Base-by-base conservation (phyloP, 2,797 vertebrate genomes). In the Tympanoctomys barrerae region DNA sequence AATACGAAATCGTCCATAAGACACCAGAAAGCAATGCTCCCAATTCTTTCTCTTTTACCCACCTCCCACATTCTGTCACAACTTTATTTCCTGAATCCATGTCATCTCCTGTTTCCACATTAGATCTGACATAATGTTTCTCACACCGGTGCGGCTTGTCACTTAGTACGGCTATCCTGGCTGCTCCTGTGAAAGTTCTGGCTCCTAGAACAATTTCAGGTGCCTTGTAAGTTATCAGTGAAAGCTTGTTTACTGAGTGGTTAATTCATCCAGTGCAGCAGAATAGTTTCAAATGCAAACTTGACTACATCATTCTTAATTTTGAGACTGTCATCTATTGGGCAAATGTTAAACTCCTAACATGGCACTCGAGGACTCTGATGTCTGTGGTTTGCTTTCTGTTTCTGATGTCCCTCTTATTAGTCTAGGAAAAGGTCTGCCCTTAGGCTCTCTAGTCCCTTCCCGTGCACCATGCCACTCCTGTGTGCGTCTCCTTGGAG, bases 21-120 rank as follows among this genome's bases (percentile, higher is more conserved):
- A 66, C 24, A 89, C 61, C 26, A 31, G 77, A 59, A 80, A 62
- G 8, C 61, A 89, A 79, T n/a, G 66, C 36, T 49, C 2, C 0
- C 28, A 31, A 54, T 90, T 81, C 42, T 90, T 5, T 71, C 22
- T 18, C 5, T 42, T 28, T 90, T 88, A 62, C 19, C 12, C 5
- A 42, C 7, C 28, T 33, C 0, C 22, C 11, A 13, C 70, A 7
- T 78, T 75, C 70, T 84, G 14, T n/a, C 24, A 75, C 16, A 87
- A 84, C 70, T 87, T 84, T 84, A 83, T 87, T 86, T 96, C 62
- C 49, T 80, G 9, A 84, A 91, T 78, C 22, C 16, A 68, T 66
- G 70, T 9, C 46, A 33, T 71, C 64, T 87, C 9, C 59, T 73
- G 11, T 70, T 9, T 66, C 49, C 11, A 86, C n/a, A 31, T 83